Evolutionary conservation across 2,113 vertebrate species (phyloP).

Genomic region (Phrynosoma blainvillii): DNA sequence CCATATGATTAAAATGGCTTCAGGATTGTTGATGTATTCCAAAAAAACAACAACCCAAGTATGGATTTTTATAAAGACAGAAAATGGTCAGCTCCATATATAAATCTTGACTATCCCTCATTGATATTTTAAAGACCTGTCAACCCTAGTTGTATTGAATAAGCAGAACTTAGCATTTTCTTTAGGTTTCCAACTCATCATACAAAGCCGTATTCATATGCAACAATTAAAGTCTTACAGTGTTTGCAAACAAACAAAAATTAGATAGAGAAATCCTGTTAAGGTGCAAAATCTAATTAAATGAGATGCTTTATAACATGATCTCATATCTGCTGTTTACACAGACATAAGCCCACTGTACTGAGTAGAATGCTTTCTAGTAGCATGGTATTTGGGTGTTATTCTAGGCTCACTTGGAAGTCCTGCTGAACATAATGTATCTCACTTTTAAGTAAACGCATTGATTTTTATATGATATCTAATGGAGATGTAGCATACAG

Average conservation of each 20-base stretch:
- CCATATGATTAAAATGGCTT: no score
- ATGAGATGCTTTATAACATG: not conserved
- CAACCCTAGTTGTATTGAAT: no score
- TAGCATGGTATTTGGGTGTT: not conserved
- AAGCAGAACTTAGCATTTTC: no score
- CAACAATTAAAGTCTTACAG: no score
- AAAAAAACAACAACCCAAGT: no score
- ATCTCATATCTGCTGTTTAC: not conserved
- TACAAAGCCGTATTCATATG: rapidly evolving
- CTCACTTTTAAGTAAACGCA: not conserved
- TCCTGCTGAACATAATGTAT: not conserved
- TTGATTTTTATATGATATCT: not conserved
- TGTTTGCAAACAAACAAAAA: no score
- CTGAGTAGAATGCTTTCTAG: not conserved
- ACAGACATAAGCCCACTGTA: not conserved
- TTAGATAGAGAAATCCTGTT: no score
- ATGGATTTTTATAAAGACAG: no score
- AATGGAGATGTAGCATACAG: not conserved
- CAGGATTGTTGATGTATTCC: no score
- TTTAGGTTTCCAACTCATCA: rapidly evolving
- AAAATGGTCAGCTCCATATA: no score
- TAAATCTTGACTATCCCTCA: no score
- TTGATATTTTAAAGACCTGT: no score
- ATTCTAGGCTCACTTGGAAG: not conserved
- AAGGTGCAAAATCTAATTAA: not conserved